A percentile compares a stretch with the other conserved stretches of the same genome.
Conservation (phyloP, 2,888 invertebrate species). For the Ormyrus labotus region DNA sequence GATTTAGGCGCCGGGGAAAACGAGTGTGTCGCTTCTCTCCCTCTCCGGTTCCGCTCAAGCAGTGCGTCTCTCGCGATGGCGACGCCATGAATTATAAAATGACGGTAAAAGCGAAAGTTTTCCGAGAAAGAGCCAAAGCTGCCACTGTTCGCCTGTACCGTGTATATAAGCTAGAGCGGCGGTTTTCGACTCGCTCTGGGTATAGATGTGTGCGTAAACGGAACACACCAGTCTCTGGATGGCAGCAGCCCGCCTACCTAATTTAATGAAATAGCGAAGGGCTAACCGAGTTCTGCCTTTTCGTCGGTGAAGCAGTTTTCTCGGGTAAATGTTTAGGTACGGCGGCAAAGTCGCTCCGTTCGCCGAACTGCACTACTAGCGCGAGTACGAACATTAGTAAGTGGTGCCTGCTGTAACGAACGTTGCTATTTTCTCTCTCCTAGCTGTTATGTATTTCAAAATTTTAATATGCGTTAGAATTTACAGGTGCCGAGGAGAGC, state of each 20-base stretch:
- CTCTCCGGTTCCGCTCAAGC: constrained; percentile 48
- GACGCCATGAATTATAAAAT: constrained; percentile 75
- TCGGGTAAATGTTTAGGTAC: constrained; percentile 70
- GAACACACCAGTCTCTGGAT: constrained; percentile 52
- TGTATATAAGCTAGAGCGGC: constrained; percentile 25
- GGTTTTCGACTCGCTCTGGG: constrained; percentile 61
- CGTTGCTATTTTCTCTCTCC: too few relatives aligned
- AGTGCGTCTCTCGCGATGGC: constrained; percentile 61
- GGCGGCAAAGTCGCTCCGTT: constrained; percentile 62
- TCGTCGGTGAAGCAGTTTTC: constrained; percentile 64
- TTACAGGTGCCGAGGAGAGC: too few relatives aligned
- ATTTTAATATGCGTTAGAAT: too few relatives aligned
- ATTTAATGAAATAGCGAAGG: constrained; percentile 74
- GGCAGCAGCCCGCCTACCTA: constrained; percentile 62
- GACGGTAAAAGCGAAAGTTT: constrained; percentile 75
- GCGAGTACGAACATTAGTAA: not conserved
- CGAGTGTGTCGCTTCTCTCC: constrained; percentile 64
- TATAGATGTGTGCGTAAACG: constrained; percentile 1
- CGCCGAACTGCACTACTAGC: constrained; percentile 32
- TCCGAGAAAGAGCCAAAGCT: constrained; percentile 54
- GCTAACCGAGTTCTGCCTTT: constrained; percentile 67
- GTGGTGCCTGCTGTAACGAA: too few relatives aligned
- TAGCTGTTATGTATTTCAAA: too few relatives aligned
- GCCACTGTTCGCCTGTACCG: constrained; percentile 34
- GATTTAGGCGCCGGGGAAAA: constrained; percentile 65